phyloP scores from a whole-genome alignment of 2,797 vertebrate genomes.

The Graptemys geographica region DNA sequence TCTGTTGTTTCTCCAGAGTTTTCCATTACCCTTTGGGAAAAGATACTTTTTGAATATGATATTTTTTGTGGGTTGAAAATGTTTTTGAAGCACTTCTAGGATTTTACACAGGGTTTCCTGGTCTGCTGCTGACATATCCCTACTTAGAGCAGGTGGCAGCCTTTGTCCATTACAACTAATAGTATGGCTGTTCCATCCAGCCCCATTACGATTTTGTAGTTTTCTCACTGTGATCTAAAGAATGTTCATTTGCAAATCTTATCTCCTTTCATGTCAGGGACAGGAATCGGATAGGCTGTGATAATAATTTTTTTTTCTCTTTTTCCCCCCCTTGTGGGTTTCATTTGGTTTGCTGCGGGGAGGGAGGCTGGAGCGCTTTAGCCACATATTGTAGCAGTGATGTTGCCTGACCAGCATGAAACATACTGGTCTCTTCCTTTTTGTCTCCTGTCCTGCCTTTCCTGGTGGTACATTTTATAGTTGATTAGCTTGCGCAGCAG shows the following conservation, averaged over 20 bases:
- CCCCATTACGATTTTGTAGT: neutral
- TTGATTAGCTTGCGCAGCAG: neutral
- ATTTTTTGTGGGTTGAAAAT: neutral
- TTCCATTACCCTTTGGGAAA: neutral
- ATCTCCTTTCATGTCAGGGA: neutral
- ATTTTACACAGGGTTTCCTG: neutral
- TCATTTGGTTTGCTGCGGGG: neutral
- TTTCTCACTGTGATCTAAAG: neutral
- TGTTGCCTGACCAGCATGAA: constrained; percentile 20
- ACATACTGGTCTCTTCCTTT: constrained; percentile 11
- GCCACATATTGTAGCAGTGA: neutral
- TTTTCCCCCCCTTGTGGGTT: neutral
- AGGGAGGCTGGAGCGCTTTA: neutral
- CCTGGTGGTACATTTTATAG: constrained; percentile 35
- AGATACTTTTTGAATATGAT: neutral
- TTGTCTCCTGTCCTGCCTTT: constrained; percentile 12
- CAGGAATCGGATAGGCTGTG: neutral
- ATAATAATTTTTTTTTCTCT: neutral
- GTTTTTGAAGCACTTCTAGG: neutral
- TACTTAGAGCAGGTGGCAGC: neutral
- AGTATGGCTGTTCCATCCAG: neutral
- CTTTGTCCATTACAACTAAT: neutral
- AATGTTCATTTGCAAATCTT: neutral
- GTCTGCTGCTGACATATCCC: neutral
- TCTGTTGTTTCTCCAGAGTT: neutral